Evolutionary conservation across 2,888 invertebrate species (phyloP).

Genomic region (Polyommatus iphigenia): DNA sequence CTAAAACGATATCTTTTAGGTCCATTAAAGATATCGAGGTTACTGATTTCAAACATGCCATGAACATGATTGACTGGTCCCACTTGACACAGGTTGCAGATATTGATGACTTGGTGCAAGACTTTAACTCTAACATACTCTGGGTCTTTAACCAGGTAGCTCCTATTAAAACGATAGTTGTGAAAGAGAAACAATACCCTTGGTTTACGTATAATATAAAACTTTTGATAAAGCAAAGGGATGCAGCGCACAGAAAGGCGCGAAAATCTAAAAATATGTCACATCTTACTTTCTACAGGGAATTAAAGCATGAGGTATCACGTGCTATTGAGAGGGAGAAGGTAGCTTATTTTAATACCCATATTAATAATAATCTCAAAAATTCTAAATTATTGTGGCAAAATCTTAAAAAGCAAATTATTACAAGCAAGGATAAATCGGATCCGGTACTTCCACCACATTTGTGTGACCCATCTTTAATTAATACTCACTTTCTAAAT

Average conservation of each 20-base stretch:
- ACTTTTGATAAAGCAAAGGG: slow-evolving; percentile 28
- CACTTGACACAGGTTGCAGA: background rate
- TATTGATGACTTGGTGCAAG: background rate
- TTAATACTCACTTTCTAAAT: slow-evolving; percentile 29
- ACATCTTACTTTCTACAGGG: slow-evolving; percentile 30
- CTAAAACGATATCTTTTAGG: background rate
- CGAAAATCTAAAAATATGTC: slow-evolving; percentile 18
- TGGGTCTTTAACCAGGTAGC: background rate
- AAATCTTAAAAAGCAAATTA: slow-evolving; percentile 15
- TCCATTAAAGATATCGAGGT: background rate
- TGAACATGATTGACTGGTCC: background rate
- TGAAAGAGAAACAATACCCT: slow-evolving; percentile 17
- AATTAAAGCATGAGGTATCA: slow-evolving; percentile 29
- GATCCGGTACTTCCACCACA: slow-evolving; percentile 6
- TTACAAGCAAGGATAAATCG: background rate
- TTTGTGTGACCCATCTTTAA: slow-evolving; percentile 10
- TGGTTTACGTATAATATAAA: slow-evolving; percentile 33
- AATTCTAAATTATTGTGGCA: slow-evolving; percentile 25
- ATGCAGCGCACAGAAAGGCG: slow-evolving; percentile 27
- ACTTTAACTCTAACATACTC: background rate
- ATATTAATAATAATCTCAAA: slow-evolving; percentile 16
- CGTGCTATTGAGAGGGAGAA: slow-evolving; percentile 30
- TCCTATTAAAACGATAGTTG: background rate
- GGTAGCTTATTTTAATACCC: slow-evolving; percentile 27
- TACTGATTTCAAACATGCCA: background rate